A percentile compares a stretch with the other conserved stretches of the same genome.
Evolutionary conservation across 2,113 vertebrate species (phyloP).

Genomic region (Vulpes ferrilata): DNA sequence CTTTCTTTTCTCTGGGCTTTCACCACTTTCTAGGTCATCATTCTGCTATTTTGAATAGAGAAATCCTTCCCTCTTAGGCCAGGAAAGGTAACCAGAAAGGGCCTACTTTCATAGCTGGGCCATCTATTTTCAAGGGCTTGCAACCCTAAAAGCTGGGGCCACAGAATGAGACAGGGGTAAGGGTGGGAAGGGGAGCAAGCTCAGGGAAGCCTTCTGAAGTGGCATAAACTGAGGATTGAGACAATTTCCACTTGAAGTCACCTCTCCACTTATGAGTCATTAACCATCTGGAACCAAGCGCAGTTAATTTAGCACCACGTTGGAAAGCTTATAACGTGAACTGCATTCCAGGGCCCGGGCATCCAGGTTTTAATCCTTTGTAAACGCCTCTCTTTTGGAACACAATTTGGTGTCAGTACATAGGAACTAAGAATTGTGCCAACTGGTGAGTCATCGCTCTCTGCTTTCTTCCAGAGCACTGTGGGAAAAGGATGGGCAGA

Average conservation of each 20-base stretch:
- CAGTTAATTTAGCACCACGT: not conserved
- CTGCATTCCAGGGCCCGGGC: not conserved
- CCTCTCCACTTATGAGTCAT: slow-evolving; percentile 8
- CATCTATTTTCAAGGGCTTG: not conserved
- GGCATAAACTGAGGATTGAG: not conserved
- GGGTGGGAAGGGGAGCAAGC: not conserved
- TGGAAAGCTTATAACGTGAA: not conserved
- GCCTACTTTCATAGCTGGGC: not conserved
- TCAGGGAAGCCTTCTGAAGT: slow-evolving; percentile 33
- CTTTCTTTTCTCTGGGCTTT: not conserved
- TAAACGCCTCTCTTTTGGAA: slow-evolving; percentile 58
- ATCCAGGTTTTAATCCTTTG: slow-evolving; percentile 61
- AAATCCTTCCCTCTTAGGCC: not conserved
- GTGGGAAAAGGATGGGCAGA: slow-evolving; percentile 70
- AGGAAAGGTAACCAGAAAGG: not conserved
- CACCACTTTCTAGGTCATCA: not conserved
- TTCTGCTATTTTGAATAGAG: not conserved
- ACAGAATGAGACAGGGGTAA: not conserved
- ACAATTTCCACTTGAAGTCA: slow-evolving; percentile 32
- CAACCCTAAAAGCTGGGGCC: not conserved
- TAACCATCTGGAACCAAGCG: slow-evolving; percentile 33
- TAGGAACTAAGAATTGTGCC: slow-evolving; percentile 58
- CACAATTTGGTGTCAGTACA: slow-evolving; percentile 59
- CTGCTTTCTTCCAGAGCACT: slow-evolving; percentile 52
- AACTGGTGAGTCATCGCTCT: slow-evolving; percentile 67